These are phyloP conservation scores for Camponotus pennsylvanicus DNA, from an alignment of 1,140 invertebrate genomes.

Conservation along the genomic window DNA sequence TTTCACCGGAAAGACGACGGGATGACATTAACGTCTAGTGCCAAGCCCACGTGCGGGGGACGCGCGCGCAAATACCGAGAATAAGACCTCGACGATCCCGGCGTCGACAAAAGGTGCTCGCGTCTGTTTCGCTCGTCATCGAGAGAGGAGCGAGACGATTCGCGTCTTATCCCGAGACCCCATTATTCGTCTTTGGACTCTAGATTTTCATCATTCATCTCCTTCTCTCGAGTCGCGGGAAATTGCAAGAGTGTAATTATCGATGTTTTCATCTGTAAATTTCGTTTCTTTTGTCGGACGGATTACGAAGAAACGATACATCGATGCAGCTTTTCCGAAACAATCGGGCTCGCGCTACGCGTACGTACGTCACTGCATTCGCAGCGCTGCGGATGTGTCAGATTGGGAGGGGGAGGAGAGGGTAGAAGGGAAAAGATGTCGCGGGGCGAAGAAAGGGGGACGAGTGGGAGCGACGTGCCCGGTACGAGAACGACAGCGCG, in stretches of 20 bases:
- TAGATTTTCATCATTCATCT: too few relatives aligned
- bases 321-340: neutral
- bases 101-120: slow-evolving; percentile 28
- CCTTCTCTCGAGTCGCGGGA: neutral
- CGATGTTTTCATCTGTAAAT: neutral
- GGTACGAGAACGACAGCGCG: slow-evolving; percentile 54
- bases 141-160: neutral
- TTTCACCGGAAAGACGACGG: slow-evolving; percentile 40
- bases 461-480: slow-evolving; percentile 66
- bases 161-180: neutral
- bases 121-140: slow-evolving; percentile 6
- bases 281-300: too few relatives aligned
- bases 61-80: slow-evolving; percentile 28
- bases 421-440: slow-evolving; percentile 31
- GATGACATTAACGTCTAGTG: slow-evolving; percentile 39
- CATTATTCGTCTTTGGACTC: neutral
- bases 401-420: slow-evolving; percentile 36
- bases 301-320: neutral
- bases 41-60: slow-evolving; percentile 27
- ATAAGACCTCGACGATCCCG: slow-evolving; percentile 2
- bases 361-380: slow-evolving; percentile 44
- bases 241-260: neutral
- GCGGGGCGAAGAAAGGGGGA: slow-evolving; percentile 48
- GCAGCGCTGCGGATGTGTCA: slow-evolving; percentile 69
- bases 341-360: neutral